phyloP scores from a whole-genome alignment of 2,888 invertebrate species.

The Gryllus longicercus region DNA sequence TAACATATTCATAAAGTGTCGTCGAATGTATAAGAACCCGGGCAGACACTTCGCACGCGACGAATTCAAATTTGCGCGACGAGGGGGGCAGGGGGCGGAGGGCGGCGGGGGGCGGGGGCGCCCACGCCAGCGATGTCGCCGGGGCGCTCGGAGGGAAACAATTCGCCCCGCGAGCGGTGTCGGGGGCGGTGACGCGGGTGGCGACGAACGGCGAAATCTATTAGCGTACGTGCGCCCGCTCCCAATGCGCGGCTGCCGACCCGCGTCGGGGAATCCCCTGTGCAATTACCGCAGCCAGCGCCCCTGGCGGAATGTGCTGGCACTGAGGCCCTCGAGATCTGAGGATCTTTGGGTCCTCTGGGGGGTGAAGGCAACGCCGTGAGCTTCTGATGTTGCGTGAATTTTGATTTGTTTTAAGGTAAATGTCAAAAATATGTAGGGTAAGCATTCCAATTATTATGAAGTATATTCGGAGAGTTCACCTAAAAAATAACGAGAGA shows the following conservation, averaged over 20 bases:
- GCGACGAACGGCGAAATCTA: neutral
- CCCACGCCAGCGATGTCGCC: neutral
- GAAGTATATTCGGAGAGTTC: too few species aligned
- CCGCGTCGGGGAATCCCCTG: neutral
- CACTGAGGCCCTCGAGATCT: neutral
- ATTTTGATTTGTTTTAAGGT: too few species aligned
- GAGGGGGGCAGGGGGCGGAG: neutral
- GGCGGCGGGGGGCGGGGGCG: neutral
- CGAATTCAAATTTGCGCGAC: neutral
- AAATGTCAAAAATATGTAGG: too few species aligned
- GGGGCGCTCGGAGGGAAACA: neutral
- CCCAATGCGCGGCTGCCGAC: neutral
- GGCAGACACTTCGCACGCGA: neutral
- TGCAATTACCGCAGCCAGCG: neutral
- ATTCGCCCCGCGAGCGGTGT: neutral
- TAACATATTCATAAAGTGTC: constrained; percentile 17
- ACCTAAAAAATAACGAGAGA: too few species aligned
- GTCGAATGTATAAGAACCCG: neutral
- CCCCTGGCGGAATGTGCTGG: neutral
- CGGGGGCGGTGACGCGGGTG: neutral
- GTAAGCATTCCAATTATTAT: too few species aligned
- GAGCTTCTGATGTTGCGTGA: too few species aligned
- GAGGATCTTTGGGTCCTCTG: neutral
- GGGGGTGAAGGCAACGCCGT: neutral
- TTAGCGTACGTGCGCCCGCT: neutral